Percentiles rank a stretch among this genome's conserved stretches.
Conservation (phyloP, 1,140 invertebrate genomes). For the Zaprionus inermis region DNA sequence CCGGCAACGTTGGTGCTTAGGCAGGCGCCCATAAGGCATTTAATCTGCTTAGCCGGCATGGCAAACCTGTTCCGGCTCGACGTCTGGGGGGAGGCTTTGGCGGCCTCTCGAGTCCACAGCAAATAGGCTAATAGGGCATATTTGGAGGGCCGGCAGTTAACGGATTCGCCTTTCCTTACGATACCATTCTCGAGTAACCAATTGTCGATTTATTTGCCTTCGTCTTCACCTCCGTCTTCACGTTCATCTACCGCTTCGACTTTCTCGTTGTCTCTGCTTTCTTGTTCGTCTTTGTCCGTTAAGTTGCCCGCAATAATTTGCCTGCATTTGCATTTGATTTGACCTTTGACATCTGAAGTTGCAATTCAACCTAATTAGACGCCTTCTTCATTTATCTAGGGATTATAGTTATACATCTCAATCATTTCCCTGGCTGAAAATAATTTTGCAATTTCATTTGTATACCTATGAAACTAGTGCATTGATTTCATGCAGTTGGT, state of each 20-base stretch:
- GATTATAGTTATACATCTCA: background rate
- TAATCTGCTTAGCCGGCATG: conserved; percentile 67
- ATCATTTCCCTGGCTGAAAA: background rate
- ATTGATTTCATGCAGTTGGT: no score
- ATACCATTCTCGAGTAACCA: conserved; percentile 14
- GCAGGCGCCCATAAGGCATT: conserved; percentile 50
- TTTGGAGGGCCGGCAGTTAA: background rate
- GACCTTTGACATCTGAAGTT: background rate
- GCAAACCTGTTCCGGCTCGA: conserved; percentile 13
- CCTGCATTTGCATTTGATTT: conserved; percentile 30
- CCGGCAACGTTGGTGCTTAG: conserved; percentile 46
- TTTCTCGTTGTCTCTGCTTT: no score
- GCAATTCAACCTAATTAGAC: background rate
- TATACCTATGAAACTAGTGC: background rate
- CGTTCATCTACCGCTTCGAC: no score
- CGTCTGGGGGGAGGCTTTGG: background rate
- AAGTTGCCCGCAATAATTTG: conserved; percentile 16
- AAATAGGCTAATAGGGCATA: conserved; percentile 4
- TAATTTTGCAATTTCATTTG: background rate
- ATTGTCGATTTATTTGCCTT: conserved; percentile 23
- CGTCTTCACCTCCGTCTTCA: background rate
- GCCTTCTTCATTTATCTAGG: background rate
- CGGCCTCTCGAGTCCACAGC: background rate
- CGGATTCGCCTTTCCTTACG: conserved; percentile 8
- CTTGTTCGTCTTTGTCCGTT: background rate